Evolutionary conservation across 2,888 invertebrate species (phyloP).

Genomic region (Latrodectus elegans): DNA sequence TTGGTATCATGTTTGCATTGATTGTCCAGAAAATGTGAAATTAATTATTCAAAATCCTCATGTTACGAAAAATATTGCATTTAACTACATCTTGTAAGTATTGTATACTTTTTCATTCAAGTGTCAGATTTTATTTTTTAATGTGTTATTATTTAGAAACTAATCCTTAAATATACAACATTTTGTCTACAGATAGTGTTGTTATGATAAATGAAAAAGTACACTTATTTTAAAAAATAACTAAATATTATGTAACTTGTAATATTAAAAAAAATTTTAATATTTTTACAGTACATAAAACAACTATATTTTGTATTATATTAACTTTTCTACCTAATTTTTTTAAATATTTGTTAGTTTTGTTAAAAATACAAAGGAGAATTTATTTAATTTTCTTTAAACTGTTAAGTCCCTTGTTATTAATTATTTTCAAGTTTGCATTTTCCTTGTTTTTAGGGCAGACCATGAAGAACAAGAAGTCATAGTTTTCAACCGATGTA

Average conservation of each 20-base stretch:
- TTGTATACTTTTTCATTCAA: not conserved
- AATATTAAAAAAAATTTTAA: no score
- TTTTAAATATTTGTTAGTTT: no score
- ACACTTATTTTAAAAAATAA: no score
- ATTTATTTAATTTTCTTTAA: not conserved
- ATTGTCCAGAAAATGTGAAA: slow-evolving; percentile 94
- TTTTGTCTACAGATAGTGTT: no score
- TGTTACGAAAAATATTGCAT: slow-evolving; percentile 94
- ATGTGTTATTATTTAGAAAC: no score
- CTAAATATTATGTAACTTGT: no score
- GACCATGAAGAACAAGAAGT: slow-evolving; percentile 98
- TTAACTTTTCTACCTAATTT: no score
- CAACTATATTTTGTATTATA: no score
- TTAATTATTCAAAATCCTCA: slow-evolving; percentile 89
- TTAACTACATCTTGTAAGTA: slow-evolving; percentile 95
- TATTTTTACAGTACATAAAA: no score
- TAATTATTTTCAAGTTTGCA: not conserved
- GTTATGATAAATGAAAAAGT: no score
- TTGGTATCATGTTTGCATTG: slow-evolving; percentile 94
- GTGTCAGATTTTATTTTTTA: not conserved
- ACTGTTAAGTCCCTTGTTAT: not conserved
- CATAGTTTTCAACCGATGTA: slow-evolving; percentile 92
- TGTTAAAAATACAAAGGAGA: no score
- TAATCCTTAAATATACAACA: no score
- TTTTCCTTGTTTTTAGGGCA: slow-evolving; percentile 80